Base-by-base conservation (phyloP, 2,113 vertebrate species). In the Melanostigma gelatinosum region DNA sequence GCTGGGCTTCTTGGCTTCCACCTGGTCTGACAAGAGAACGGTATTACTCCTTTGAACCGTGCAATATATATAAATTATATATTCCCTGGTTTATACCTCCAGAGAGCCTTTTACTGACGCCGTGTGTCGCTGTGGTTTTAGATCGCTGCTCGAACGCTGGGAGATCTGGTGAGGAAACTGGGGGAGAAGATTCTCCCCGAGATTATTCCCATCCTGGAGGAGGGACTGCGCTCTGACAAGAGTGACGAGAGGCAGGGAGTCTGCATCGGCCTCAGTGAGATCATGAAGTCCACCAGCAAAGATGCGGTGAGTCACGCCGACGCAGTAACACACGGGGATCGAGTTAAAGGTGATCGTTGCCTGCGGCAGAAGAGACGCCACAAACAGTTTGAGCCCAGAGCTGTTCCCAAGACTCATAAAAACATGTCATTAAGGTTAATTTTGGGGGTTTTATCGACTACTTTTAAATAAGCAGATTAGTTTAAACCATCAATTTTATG, bases 211-310 rank as follows among this genome's bases (percentile, higher is more conserved):
- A 99, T 99, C 93, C 94, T 99, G 82, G 98, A 99, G 86, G 96
- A 97, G 42, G 96, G 98, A 4, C 93, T 99, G 72, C 95, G 96
- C 76, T 99, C 98, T 0, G 97, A 96, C 72, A 99, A 98, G 93
- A 99, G 98, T 0, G 98, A 99, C 0, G 97, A 99, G 94, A 95
- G 98, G 78, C 98, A 99, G 93, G 98, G 98, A 0, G 98, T 99
- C 77, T 99, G 98, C 91, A 98, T 99, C 0, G 98, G 98, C 11
- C 90, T 99, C 80, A 98, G 98, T 0, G 98, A 99, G 94, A 99
- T 99, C 87, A 99, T 99, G 98, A 99, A 99, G 88, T 99, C 98
- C 58, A 99, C 98, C 87, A 99, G 98, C 94, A 96, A 95, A 85
- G 98, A 99, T 0, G 97, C 98, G 0, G 98, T 99, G 82, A 95